Evolutionary conservation across 2,113 vertebrate species (phyloP), one percentile per base, ranked within the genome.

Genomic region (Misgurnus anguillicaudatus): DNA sequence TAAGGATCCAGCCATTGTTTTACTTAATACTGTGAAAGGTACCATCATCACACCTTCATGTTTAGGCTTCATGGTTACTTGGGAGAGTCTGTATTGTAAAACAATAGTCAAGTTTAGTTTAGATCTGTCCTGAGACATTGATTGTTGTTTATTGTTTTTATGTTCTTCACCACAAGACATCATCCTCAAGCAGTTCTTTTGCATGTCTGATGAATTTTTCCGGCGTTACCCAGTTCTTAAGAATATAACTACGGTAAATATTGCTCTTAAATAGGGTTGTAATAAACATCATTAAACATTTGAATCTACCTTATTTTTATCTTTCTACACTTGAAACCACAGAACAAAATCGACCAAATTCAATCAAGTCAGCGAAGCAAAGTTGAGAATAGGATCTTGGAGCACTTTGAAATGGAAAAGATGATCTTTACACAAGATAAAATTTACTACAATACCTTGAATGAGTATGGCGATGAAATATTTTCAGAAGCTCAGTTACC

Each of bases 371-470:
- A 85, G 13, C 69, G 78, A 39, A 64, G 9, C 9, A 85, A 82
- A 38, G 74, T 80, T 6, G 58, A 80, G 69, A 11, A 83, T 61
- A 87, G 82, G 71, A 79, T 87, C 62, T 11, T 60, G 31, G 86
- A 87, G 61, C 86, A 87, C 75, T 85, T 87, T 82, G 65, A 85
- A 9, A 87, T 87, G 77, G 84, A 87, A 75, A 74, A 77, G 31
- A 51, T 80, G 57, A 72, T 87, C 72, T 87, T 65, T 66, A 84
- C 80, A 31, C 86, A 87, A 53, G 86, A 85, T 51, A 21, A 55
- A 55, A 82, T 80, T 14, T 85, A 70, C 77, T 61, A 75, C 19
- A 84, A 82, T 19, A 24, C 41, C 13, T 39, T 87, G 11, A 85
- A 73, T 42, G 62, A 74, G 7, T 57, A 7, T 5, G n/a, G n/a